phyloP scores from a whole-genome alignment of 2,888 invertebrate genomes.

The Stomorhina lunata region DNA sequence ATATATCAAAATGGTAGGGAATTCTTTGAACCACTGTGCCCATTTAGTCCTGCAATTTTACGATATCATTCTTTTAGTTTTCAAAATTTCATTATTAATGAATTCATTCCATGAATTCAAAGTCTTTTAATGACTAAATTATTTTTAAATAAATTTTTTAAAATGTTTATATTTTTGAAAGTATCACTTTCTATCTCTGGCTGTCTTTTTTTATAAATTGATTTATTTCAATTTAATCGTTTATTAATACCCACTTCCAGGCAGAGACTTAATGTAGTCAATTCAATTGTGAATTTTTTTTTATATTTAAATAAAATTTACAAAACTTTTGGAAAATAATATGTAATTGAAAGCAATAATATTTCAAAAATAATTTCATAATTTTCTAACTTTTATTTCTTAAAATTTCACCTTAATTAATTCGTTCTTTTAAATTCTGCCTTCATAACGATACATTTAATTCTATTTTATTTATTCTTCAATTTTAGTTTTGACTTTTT shows the following conservation, averaged over 20 bases:
- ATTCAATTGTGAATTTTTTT: not conserved
- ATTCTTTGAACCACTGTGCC: no score
- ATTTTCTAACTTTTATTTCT: not conserved
- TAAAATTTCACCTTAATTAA: not conserved
- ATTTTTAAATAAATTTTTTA: not conserved
- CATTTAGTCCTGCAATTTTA: no score
- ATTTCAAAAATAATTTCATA: no score
- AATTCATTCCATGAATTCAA: no score
- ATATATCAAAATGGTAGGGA: no score
- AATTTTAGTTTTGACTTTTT: not conserved
- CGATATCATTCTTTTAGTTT: no score
- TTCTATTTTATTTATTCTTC: not conserved
- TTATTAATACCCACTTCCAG: not conserved
- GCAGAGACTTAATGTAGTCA: not conserved
- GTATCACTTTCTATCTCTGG: not conserved
- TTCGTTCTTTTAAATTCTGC: not conserved
- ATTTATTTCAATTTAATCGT: constrained; percentile 30
- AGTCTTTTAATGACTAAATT: no score
- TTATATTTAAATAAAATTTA: no score
- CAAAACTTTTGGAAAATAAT: no score
- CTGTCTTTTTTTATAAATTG: not conserved
- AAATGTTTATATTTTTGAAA: no score
- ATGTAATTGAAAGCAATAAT: no score
- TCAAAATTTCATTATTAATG: no score
- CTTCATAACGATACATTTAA: not conserved